phyloP scores from a whole-genome alignment of 1,140 invertebrate genomes.

The Carcinoscorpius rotundicauda region DNA sequence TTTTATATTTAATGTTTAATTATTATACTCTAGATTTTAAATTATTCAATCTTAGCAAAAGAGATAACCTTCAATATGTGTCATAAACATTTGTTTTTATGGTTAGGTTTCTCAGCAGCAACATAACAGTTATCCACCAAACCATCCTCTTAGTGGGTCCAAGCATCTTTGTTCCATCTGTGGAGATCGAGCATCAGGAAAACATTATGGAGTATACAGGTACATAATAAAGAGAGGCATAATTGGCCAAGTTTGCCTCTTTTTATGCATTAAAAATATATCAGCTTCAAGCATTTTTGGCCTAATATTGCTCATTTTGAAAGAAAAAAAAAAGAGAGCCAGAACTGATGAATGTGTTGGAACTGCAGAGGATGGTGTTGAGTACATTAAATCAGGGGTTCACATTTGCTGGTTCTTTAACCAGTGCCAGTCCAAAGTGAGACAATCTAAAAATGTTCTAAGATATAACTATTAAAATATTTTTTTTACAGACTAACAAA shows the following conservation, averaged over 20 bases:
- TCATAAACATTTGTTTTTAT: not conserved
- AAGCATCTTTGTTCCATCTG: constrained; percentile 95
- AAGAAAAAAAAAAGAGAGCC: not conserved
- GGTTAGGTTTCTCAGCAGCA: constrained; percentile 1
- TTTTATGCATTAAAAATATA: no score
- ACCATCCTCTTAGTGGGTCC: constrained; percentile 81
- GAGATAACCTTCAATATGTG: not conserved
- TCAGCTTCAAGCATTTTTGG: no score
- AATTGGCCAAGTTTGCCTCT: no score
- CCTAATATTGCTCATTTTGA: no score
- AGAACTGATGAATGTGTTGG: constrained; percentile 4
- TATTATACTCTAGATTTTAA: not conserved
- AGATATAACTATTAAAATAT: no score
- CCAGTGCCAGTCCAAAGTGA: no score
- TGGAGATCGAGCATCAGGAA: constrained; percentile 83
- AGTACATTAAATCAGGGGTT: no score
- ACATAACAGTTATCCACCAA: constrained; percentile 58
- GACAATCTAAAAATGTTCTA: no score
- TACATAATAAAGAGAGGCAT: constrained; percentile 27
- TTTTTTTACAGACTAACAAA: no score
- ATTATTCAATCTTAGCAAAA: not conserved
- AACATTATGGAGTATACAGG: constrained; percentile 95
- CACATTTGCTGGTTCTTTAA: no score
- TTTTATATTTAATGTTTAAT: constrained; percentile 3
- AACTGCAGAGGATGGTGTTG: no score